phyloP scores from a whole-genome alignment of 2,797 vertebrate species.

The Myotis daubentonii region DNA sequence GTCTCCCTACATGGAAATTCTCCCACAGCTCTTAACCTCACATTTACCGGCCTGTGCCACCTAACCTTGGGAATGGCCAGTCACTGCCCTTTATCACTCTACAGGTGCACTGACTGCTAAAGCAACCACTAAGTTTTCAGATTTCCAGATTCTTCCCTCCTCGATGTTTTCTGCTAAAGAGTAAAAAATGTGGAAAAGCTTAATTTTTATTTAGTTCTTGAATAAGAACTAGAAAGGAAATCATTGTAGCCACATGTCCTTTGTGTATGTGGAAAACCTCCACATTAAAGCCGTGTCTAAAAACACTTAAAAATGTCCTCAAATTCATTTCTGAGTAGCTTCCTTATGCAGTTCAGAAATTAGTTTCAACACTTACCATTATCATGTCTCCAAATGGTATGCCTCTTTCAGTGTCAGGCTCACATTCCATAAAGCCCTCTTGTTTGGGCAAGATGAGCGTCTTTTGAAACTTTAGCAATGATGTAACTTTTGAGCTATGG shows the following conservation, averaged over 20 bases:
- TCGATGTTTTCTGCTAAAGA: slow-evolving; percentile 4
- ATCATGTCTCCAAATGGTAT: background rate
- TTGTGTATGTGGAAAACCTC: background rate
- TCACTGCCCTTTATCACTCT: background rate
- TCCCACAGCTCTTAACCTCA: background rate
- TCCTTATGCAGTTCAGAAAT: background rate
- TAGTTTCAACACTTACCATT: background rate
- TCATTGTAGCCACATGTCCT: background rate
- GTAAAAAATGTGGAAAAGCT: background rate
- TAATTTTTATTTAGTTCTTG: background rate
- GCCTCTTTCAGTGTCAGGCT: background rate
- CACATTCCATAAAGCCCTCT: background rate
- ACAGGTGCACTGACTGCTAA: background rate
- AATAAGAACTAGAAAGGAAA: background rate
- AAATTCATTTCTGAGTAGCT: background rate
- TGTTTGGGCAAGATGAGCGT: background rate
- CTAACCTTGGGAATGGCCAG: background rate
- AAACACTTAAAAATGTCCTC: background rate
- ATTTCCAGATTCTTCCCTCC: background rate
- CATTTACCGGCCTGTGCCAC: background rate
- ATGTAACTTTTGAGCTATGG: background rate
- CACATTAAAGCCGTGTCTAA: background rate
- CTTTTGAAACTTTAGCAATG: slow-evolving; percentile 7
- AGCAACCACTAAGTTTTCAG: background rate
- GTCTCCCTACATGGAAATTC: background rate